Percentiles rank a stretch among this genome's conserved stretches.
These are phyloP conservation scores for Crotalus helleri DNA, from an alignment of 2,113 vertebrate species.

Conservation along the genomic window DNA sequence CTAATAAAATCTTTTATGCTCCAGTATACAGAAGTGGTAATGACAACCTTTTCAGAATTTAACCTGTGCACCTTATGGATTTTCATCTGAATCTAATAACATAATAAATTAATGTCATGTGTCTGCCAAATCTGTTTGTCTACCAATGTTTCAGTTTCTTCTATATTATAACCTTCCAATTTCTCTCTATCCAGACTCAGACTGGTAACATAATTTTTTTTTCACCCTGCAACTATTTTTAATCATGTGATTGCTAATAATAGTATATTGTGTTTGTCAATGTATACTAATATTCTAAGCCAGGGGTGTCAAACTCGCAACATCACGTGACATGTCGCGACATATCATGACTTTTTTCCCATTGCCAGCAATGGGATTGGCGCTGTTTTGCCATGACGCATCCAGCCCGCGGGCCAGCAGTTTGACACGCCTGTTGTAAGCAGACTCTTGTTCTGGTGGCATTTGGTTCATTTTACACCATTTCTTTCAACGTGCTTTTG, in stretches of 20 bases:
- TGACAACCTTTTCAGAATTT: background rate
- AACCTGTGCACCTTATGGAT: background rate
- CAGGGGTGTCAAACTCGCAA: too few relatives aligned
- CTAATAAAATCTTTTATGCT: background rate
- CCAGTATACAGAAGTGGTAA: background rate
- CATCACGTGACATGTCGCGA: accelerated
- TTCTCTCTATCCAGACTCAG: background rate
- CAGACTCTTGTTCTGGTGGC: background rate
- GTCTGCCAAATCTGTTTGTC: background rate
- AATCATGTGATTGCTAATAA: background rate
- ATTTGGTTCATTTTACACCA: background rate
- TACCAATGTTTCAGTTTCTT: background rate
- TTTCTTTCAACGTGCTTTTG: background rate
- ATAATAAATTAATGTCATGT: background rate
- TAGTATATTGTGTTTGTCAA: background rate
- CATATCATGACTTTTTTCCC: too few relatives aligned
- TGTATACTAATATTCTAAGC: background rate
- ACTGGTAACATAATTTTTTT: background rate
- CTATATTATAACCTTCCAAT: background rate
- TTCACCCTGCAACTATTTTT: background rate
- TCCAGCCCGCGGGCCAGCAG: too few relatives aligned
- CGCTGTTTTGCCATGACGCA: too few relatives aligned
- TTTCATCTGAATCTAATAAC: background rate
- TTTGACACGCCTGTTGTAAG: too few relatives aligned
- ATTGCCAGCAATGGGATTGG: too few relatives aligned